These are phyloP conservation scores for Platorchestia sp. DNA, from an alignment of 1,140 invertebrate genomes.

Conservation along the genomic window DNA sequence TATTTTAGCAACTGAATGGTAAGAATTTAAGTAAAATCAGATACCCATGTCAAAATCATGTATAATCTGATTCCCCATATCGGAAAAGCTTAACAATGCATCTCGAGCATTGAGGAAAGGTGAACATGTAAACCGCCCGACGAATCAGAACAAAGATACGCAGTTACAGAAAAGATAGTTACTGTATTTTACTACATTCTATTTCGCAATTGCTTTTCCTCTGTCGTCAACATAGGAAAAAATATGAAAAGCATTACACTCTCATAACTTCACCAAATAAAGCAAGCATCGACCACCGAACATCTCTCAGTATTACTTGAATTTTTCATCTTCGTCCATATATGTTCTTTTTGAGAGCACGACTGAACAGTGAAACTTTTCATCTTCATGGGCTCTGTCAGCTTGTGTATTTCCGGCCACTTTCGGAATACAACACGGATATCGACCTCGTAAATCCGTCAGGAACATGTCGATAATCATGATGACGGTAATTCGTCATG, in stretches of 20 bases:
- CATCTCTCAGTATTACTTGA: not conserved
- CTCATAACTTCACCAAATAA: not conserved
- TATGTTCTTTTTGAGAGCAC: not conserved
- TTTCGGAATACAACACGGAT: not conserved
- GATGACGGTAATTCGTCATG: not conserved
- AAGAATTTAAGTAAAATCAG: too few relatives aligned
- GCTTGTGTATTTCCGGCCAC: not conserved
- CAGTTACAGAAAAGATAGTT: not conserved
- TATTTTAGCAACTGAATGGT: too few relatives aligned
- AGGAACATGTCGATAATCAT: not conserved
- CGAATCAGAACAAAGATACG: not conserved
- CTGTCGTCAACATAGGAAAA: not conserved
- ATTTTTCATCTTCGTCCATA: not conserved
- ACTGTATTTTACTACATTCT: not conserved
- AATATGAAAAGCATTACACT: not conserved
- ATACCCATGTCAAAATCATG: too few relatives aligned
- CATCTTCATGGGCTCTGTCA: not conserved
- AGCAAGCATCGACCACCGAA: not conserved
- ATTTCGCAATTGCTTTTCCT: not conserved
- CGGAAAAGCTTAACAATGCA: not conserved
- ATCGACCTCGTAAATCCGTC: not conserved
- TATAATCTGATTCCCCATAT: too few relatives aligned
- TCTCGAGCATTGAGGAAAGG: not conserved
- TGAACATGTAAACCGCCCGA: not conserved
- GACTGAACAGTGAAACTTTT: not conserved